Base-by-base conservation (phyloP, 2,113 vertebrate genomes). In the Oryzias javanicus region DNA sequence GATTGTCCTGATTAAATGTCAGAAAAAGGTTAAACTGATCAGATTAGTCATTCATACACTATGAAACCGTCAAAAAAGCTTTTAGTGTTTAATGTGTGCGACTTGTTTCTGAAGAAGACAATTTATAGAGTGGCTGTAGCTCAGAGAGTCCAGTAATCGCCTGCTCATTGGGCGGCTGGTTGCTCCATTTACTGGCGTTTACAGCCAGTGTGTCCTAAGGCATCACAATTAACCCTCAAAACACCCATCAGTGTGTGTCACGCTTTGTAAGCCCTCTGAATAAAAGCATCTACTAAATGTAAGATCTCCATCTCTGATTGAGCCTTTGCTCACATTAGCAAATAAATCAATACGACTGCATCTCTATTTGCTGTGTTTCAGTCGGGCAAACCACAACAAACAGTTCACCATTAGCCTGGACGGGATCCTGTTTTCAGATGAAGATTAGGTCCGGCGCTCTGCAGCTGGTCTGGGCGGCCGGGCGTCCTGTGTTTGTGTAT, bases 401-500 rank as follows among this genome's bases (percentile, higher is more conserved):
- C 29, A 41, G 58, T 8, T 68, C 35, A 1, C 20, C 42, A 55
- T 29, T 16, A 27, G 27, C 46, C 27, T 42, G 49, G 51, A 50
- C 48, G 13, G 53, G 24, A 52, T 48, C 42, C 55, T 8, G 3
- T 16, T 55, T 67, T 18, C 67, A 65, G 57, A 60, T 18, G 15
- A 45, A 63, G 24, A 44, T 60, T 58, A 64, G 51, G 59, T 52
- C 47, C 40, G 47, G 17, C 7, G 1, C 63, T 14, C 14, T 14
- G n/a, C 41, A 49, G 40, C 49, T 55, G 55, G 63, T 67, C 49
- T 40, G 48, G 45, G 17, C 18, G 0, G 20, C 49, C 47, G 14
- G 49, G 48, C 56, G 52, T 78, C 56, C 52, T 60, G 40, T 79
- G 72, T 79, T 79, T 64, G 62, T 67, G 25, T 67, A 81, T 80